Evolutionary conservation across 2,113 vertebrate genomes (phyloP).

Genomic region (Grammomys surdaster): DNA sequence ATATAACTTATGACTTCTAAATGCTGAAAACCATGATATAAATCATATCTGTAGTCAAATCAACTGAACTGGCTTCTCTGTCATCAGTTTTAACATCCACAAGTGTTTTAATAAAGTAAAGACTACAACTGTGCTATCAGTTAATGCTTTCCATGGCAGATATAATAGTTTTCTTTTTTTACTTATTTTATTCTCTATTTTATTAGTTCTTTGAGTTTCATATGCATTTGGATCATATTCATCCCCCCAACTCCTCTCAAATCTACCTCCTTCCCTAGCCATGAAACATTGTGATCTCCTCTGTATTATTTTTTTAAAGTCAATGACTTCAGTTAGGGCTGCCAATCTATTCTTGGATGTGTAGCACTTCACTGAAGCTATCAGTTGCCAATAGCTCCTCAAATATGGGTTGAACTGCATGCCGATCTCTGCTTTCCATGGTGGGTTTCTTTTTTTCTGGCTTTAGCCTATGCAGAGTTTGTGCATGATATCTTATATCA

Average conservation of each 20-base stretch:
- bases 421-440: not conserved
- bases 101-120: constrained; percentile 67
- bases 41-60: constrained; percentile 42
- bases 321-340: not conserved
- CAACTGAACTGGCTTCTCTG: not conserved
- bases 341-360: not conserved
- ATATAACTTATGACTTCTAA: constrained; percentile 48
- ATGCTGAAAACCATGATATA: not conserved
- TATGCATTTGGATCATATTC: not conserved
- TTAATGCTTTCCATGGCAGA: not conserved
- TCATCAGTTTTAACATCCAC: constrained; percentile 53
- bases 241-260: too few species aligned
- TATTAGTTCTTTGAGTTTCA: not conserved
- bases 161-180: not conserved
- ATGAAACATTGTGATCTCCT: not conserved
- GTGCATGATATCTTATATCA: not conserved
- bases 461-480: not conserved
- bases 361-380: not conserved
- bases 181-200: not conserved
- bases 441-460: too few species aligned
- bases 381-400: not conserved
- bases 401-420: not conserved
- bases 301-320: not conserved
- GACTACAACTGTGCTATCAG: not conserved
- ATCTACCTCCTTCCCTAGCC: too few species aligned